A percentile compares a stretch with the other conserved stretches of the same genome.
These are phyloP conservation scores for Malacoraja senta DNA, from an alignment of 2,797 vertebrate genomes.

Conservation along the genomic window DNA sequence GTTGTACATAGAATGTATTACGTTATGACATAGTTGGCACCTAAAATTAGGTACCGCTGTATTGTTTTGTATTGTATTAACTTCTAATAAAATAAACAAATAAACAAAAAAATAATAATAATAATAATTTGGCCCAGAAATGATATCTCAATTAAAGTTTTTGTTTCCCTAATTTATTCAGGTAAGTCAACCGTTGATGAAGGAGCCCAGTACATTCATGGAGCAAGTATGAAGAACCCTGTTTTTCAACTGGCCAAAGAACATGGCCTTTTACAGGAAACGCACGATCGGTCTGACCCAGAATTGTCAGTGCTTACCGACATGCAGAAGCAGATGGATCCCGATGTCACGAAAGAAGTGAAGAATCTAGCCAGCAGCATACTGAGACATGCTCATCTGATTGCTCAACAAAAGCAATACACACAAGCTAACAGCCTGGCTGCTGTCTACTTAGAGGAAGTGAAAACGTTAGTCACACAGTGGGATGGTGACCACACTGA, in stretches of 20 bases:
- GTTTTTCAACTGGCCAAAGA: constrained; percentile 44
- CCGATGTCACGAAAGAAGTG: neutral
- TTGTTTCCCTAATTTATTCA: constrained; percentile 31
- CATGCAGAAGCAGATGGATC: neutral
- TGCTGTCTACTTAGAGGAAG: constrained; percentile 38
- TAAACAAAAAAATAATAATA: no score
- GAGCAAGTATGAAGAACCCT: constrained; percentile 44
- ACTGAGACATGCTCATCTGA: neutral
- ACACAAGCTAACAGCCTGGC: neutral
- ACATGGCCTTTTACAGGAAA: constrained; percentile 40
- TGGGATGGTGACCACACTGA: constrained; percentile 36
- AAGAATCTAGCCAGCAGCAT: neutral
- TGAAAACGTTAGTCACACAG: constrained; percentile 27
- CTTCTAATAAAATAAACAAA: no score
- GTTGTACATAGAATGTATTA: no score
- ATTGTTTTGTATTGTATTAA: no score
- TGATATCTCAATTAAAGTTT: neutral
- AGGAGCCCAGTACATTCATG: constrained; percentile 49
- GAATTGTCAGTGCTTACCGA: neutral
- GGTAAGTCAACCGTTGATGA: constrained; percentile 45
- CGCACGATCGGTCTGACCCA: neutral
- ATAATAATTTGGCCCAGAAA: neutral
- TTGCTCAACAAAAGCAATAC: neutral
- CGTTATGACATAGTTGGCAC: no score
- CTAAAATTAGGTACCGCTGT: no score